A percentile compares a stretch with the other conserved stretches of the same genome.
Conservation (phyloP, 2,888 invertebrate genomes). For the Neoascia interrupta region DNA sequence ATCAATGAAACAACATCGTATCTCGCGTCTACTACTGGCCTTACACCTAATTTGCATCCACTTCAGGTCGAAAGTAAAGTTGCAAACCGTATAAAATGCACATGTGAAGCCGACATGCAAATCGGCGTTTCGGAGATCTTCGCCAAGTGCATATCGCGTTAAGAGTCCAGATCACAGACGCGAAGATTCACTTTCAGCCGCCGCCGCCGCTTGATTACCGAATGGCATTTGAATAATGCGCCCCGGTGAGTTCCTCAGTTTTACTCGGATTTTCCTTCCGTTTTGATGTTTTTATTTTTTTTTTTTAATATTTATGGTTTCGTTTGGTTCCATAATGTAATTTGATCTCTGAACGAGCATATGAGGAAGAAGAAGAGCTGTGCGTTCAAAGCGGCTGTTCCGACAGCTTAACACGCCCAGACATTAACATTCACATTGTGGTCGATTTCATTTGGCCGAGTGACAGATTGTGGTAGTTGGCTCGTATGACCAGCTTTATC, state of each 20-base stretch:
- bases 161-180: conserved; percentile 38
- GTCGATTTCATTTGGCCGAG: conserved; percentile 61
- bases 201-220: conserved; percentile 29
- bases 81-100: conserved; percentile 9
- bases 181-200: conserved; percentile 51
- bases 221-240: conserved; percentile 51
- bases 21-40: conserved; percentile 7
- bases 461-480: conserved; percentile 46
- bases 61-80: conserved; percentile 26
- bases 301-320: not conserved
- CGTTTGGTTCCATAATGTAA: conserved; percentile 30
- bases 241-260: conserved; percentile 39
- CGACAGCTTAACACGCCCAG: conserved; percentile 57
- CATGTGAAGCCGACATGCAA: conserved; percentile 10
- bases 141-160: conserved; percentile 29
- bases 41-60: conserved; percentile 44
- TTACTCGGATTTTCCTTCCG: conserved; percentile 29
- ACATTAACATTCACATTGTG: conserved; percentile 58
- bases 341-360: conserved; percentile 8
- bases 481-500: too few species aligned
- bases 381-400: conserved; percentile 14
- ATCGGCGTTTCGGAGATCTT: conserved; percentile 11
- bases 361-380: conserved; percentile 38
- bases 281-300: conserved; percentile 5
- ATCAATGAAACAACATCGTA: not conserved